phyloP scores from a whole-genome alignment of 2,888 invertebrate species.

The Oscheius onirici region DNA sequence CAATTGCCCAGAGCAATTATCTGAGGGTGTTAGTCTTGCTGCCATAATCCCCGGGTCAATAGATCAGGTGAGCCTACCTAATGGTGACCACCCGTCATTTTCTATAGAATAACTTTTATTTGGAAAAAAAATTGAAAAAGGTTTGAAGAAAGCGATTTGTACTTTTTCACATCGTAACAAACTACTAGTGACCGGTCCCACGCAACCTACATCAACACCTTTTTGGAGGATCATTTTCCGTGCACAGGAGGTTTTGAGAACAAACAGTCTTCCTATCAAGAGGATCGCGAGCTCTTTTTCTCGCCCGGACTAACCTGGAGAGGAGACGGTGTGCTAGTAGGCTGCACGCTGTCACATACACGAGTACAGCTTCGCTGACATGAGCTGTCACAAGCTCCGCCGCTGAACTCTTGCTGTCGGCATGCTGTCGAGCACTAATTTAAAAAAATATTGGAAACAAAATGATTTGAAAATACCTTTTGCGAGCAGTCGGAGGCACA shows the following conservation, averaged over 20 bases:
- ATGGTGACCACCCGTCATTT: no score
- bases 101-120: no score
- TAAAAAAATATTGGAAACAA: no score
- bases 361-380: constrained; percentile 21
- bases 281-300: constrained; percentile 28
- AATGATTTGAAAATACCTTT: constrained; percentile 18
- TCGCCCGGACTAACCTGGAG: constrained; percentile 19
- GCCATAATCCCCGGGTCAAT: no score
- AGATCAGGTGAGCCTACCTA: no score
- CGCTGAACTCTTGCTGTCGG: constrained; percentile 10
- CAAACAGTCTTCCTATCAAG: constrained; percentile 21
- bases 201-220: constrained; percentile 2
- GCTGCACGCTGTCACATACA: constrained; percentile 17
- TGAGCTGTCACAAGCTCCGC: constrained; percentile 19
- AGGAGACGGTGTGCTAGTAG: constrained; percentile 31
- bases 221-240: constrained; percentile 28
- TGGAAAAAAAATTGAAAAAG: no score
- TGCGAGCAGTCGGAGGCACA: constrained; percentile 27
- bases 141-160: no score
- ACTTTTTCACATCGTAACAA: not conserved
- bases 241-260: constrained; percentile 18
- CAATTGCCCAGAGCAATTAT: no score
- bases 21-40: no score
- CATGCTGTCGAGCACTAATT: constrained; percentile 32
- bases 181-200: not conserved